phyloP scores from a whole-genome alignment of 2,113 vertebrate genomes.

The Aspidoscelis tigris region DNA sequence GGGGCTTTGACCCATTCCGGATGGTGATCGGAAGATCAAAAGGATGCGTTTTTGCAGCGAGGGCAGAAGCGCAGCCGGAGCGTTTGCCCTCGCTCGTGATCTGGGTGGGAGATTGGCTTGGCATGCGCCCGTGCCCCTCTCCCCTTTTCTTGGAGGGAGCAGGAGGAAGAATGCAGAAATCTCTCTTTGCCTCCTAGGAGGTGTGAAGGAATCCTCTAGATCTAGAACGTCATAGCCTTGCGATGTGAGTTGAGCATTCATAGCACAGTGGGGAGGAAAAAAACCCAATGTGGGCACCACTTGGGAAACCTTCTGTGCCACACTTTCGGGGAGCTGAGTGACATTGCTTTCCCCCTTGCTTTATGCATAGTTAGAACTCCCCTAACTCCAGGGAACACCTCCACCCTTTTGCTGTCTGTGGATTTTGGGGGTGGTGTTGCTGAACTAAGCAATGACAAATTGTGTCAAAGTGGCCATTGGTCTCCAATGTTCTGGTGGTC shows the following conservation, averaged over 20 bases:
- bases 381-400: background rate
- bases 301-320: background rate
- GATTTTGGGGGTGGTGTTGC: too few relatives aligned
- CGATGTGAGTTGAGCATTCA: background rate
- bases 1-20: background rate
- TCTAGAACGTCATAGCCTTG: background rate
- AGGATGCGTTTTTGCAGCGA: too few relatives aligned
- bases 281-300: background rate
- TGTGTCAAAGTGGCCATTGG: background rate
- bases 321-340: too few relatives aligned
- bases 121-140: too few relatives aligned
- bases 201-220: background rate
- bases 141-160: too few relatives aligned
- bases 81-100: background rate
- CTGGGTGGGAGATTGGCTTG: background rate
- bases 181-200: background rate
- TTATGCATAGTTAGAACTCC: background rate
- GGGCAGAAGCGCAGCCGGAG: background rate
- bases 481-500: background rate
- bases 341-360: background rate
- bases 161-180: background rate
- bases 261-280: too few relatives aligned
- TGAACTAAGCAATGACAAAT: background rate
- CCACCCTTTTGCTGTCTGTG: background rate
- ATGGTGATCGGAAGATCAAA: too few relatives aligned